A percentile compares a stretch with the other conserved stretches of the same genome.
Conservation (phyloP, 2,113 vertebrate genomes). For the Gobius niger region DNA sequence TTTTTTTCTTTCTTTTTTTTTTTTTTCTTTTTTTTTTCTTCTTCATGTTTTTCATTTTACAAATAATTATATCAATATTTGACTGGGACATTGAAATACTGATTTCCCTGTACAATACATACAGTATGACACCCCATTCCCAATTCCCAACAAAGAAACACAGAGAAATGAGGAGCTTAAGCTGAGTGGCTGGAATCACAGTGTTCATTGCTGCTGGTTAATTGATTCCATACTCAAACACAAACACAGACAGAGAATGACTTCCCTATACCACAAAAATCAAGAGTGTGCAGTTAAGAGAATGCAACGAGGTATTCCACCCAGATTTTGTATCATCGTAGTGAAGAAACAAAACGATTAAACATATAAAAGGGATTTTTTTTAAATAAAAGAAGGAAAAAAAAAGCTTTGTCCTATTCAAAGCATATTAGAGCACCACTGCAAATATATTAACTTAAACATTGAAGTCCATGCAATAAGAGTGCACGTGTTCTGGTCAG, state of each 20-base stretch:
- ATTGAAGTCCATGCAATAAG: constrained; percentile 64
- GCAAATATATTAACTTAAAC: constrained; percentile 63
- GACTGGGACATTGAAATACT: constrained; percentile 78
- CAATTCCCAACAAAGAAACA: constrained; percentile 52
- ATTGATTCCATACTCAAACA: constrained; percentile 20
- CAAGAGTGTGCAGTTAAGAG: constrained; percentile 44
- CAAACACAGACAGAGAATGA: constrained; percentile 25
- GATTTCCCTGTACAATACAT: constrained; percentile 58
- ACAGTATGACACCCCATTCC: constrained; percentile 9
- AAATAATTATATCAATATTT: constrained; percentile 73
- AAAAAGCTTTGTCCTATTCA: constrained; percentile 23
- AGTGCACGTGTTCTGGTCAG: constrained; percentile 45
- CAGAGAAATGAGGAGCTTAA: constrained; percentile 15
- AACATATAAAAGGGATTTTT: constrained; percentile 1
- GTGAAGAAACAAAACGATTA: constrained; percentile 26
- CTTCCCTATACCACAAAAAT: constrained; percentile 45
- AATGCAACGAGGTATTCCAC: constrained; percentile 67
- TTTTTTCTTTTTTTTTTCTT: too few relatives aligned
- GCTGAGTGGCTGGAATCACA: constrained; percentile 58
- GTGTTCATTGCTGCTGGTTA: constrained; percentile 72
- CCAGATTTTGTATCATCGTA: constrained; percentile 49
- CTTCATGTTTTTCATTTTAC: constrained; percentile 42
- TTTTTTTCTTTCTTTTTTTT: constrained; percentile 29
- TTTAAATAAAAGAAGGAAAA: constrained; percentile 11
- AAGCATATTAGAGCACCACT: constrained; percentile 52